Evolutionary conservation across 1,140 invertebrate genomes (phyloP).

Genomic region (Philotrypesis tridentata): DNA sequence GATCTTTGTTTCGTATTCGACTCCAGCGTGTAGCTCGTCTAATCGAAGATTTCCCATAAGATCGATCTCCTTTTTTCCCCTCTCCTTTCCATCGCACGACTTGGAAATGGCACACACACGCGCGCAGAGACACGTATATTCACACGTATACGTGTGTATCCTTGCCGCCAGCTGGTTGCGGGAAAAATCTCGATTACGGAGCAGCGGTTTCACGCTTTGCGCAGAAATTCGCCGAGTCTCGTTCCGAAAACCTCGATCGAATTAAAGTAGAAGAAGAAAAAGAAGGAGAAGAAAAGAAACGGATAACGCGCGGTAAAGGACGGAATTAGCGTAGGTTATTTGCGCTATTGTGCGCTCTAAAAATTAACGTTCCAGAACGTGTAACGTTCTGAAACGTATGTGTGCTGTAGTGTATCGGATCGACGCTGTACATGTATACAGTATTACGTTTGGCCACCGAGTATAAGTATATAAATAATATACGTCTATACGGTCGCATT

Average conservation of each 20-base stretch:
- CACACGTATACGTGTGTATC: too few species aligned
- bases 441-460: too few species aligned
- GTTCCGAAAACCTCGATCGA: slow-evolving; percentile 26
- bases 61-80: slow-evolving; percentile 13
- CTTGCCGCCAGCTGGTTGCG: too few species aligned
- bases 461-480: too few species aligned
- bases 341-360: neutral
- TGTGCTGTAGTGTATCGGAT: too few species aligned
- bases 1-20: neutral
- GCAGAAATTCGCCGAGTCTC: neutral
- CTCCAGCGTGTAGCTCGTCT: neutral
- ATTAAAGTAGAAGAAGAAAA: too few species aligned
- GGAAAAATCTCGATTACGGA: slow-evolving; percentile 25
- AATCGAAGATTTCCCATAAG: neutral
- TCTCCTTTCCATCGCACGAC: neutral
- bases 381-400: too few species aligned
- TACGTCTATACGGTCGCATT: too few species aligned
- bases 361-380: too few species aligned
- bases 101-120: too few species aligned
- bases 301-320: neutral
- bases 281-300: slow-evolving; percentile 17
- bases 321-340: neutral
- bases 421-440: too few species aligned
- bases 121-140: too few species aligned
- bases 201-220: slow-evolving; percentile 15